Conservation (phyloP, 2,797 vertebrate genomes). For the Anguilla obscura region DNA sequence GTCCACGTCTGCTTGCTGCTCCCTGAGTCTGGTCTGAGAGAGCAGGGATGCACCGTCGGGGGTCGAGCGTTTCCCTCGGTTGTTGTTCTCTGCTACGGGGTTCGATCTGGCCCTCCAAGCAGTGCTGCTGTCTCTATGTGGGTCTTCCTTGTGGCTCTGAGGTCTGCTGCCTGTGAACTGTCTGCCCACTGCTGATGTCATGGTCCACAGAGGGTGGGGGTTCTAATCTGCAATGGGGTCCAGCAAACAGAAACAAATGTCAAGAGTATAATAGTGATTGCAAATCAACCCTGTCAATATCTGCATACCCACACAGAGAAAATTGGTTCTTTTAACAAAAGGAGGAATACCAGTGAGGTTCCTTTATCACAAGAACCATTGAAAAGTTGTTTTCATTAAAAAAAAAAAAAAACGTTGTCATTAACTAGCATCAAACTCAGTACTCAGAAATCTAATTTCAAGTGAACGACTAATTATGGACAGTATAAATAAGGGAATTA, state of each 20-base stretch:
- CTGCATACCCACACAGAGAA: not conserved
- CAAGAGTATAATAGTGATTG: not conserved
- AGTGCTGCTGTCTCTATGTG: not conserved
- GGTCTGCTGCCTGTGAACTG: not conserved
- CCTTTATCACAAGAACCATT: not conserved
- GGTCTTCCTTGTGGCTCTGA: not conserved
- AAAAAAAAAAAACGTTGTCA: not conserved
- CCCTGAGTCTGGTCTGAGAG: not conserved
- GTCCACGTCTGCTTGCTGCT: not conserved
- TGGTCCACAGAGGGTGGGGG: conserved; percentile 16
- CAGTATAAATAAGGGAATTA: not conserved
- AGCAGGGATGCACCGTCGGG: not conserved
- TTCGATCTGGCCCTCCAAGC: not conserved
- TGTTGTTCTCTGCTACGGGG: not conserved
- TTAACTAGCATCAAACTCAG: not conserved
- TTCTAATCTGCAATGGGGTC: not conserved
- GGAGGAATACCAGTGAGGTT: not conserved
- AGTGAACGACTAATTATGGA: conserved; percentile 2
- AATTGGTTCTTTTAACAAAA: not conserved
- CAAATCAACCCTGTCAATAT: not conserved
- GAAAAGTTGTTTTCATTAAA: not conserved
- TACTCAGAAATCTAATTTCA: not conserved
- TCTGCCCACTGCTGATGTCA: conserved; percentile 24
- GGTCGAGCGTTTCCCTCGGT: not conserved
- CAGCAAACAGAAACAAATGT: not conserved